Evolutionary conservation across 2,797 vertebrate species (phyloP).

Genomic region (Champsocephalus esox): DNA sequence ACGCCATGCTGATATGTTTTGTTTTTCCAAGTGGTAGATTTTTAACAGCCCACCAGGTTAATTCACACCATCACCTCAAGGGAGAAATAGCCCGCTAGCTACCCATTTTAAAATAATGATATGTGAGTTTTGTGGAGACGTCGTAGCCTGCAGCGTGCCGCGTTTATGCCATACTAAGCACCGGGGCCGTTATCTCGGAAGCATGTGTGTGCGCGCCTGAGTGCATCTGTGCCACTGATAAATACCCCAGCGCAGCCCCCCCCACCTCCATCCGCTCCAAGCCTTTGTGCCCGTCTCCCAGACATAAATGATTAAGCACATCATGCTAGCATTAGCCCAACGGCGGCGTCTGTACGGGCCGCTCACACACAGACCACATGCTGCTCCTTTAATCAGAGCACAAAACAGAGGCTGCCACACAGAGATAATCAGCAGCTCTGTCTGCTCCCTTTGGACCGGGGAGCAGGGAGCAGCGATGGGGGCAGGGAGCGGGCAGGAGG

Average conservation of each 20-base stretch:
- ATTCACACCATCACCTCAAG: slow-evolving; percentile 27
- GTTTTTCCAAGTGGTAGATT: slow-evolving; percentile 42
- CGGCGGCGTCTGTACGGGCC: slow-evolving; percentile 67
- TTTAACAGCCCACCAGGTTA: slow-evolving; percentile 42
- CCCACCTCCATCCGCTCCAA: slow-evolving; percentile 33
- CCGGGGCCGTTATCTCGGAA: slow-evolving; percentile 64
- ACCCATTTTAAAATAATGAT: slow-evolving; percentile 51
- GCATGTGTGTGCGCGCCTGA: slow-evolving; percentile 60
- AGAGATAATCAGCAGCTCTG: slow-evolving; percentile 77
- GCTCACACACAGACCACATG: slow-evolving; percentile 79
- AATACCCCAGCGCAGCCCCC: slow-evolving; percentile 44
- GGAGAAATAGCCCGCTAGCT: neutral
- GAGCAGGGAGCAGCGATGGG: slow-evolving; percentile 10
- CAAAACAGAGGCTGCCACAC: slow-evolving; percentile 80
- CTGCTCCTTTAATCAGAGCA: slow-evolving; percentile 84
- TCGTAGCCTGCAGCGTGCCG: slow-evolving; percentile 47
- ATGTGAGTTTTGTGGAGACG: slow-evolving; percentile 53
- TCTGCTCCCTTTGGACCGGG: slow-evolving; percentile 59
- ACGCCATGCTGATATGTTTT: slow-evolving; percentile 33
- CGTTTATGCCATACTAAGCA: slow-evolving; percentile 61
- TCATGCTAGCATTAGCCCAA: slow-evolving; percentile 81
- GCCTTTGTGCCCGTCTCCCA: slow-evolving; percentile 78
- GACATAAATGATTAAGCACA: slow-evolving; percentile 86
- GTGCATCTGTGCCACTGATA: slow-evolving; percentile 72
- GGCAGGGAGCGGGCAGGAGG: slow-evolving; percentile 47